These are phyloP conservation scores for Acanthiza pusilla DNA, from an alignment of 2,797 vertebrate species.

Conservation along the genomic window DNA sequence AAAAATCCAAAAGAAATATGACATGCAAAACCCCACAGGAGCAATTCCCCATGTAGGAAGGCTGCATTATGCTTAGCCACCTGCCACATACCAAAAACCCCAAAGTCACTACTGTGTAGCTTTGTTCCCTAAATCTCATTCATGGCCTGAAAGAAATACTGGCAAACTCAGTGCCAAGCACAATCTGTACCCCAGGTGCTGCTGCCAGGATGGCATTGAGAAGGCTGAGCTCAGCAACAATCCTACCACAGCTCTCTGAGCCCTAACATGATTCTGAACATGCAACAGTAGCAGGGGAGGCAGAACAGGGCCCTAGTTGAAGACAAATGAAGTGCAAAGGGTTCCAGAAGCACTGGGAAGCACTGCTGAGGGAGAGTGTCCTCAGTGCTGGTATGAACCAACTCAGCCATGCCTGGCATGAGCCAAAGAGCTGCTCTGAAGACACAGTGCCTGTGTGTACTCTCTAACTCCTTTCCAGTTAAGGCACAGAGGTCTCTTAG, in stretches of 20 bases:
- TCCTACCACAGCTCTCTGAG: neutral
- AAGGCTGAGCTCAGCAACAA: neutral
- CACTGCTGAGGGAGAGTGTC: neutral
- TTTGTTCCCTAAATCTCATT: neutral
- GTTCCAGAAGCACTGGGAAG: neutral
- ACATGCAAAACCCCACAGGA: neutral
- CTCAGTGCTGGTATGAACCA: neutral
- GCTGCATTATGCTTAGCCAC: neutral
- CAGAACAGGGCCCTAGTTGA: accelerated
- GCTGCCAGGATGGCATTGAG: neutral
- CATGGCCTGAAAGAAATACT: neutral
- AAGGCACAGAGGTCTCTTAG: neutral
- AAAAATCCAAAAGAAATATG: neutral
- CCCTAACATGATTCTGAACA: neutral
- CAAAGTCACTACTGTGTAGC: neutral
- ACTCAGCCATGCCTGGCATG: no score
- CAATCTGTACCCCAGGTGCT: neutral
- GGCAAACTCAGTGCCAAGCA: neutral
- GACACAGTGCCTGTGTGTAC: neutral
- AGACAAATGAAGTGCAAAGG: neutral
- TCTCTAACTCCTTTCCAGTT: neutral
- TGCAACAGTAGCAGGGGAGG: neutral
- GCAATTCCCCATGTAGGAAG: neutral
- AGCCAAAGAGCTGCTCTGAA: neutral
- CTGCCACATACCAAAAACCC: neutral